Conservation (phyloP, 1,140 invertebrate species). For the Phortica variegata region DNA sequence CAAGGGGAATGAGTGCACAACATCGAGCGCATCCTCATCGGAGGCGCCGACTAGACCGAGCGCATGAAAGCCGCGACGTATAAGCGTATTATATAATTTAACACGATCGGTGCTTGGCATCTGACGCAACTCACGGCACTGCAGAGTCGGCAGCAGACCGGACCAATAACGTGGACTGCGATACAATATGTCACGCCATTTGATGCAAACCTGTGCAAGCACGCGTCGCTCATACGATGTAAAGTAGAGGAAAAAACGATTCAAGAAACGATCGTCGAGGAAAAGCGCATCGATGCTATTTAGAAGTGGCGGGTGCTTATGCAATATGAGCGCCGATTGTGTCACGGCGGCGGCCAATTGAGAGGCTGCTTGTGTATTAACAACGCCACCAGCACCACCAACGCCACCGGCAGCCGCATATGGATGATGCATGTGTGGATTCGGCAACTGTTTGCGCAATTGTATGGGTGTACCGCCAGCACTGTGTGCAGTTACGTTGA, state of each 20-base stretch:
- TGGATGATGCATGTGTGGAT: slow-evolving; percentile 53
- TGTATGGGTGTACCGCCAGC: slow-evolving; percentile 35
- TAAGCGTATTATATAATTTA: slow-evolving; percentile 78
- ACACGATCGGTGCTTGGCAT: slow-evolving; percentile 67
- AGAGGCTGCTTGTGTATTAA: slow-evolving; percentile 1
- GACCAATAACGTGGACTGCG: slow-evolving; percentile 80
- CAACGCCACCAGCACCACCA: slow-evolving; percentile 3
- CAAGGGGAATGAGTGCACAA: slow-evolving; percentile 79
- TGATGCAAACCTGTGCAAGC: slow-evolving; percentile 78
- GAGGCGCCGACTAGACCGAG: slow-evolving; percentile 79
- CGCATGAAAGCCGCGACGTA: slow-evolving; percentile 82
- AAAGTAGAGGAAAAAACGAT: slow-evolving; percentile 84
- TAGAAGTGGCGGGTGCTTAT: slow-evolving; percentile 57
- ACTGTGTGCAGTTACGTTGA: background rate
- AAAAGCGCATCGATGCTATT: slow-evolving; percentile 75
- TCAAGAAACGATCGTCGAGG: slow-evolving; percentile 80
- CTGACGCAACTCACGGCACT: slow-evolving; percentile 75
- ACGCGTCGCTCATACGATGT: slow-evolving; percentile 72
- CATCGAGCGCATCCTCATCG: slow-evolving; percentile 85
- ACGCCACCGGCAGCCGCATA: slow-evolving; percentile 27
- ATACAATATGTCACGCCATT: slow-evolving; percentile 86
- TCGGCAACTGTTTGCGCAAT: slow-evolving; percentile 49
- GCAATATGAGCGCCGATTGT: slow-evolving; percentile 42
- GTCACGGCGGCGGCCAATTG: slow-evolving; percentile 28
- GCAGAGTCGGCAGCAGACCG: slow-evolving; percentile 77